Percentiles rank a stretch among this genome's conserved stretches.
Evolutionary conservation across 92 coral and sea anemone genomes (phyloP).

Genomic region (Paragorgia papillata): DNA sequence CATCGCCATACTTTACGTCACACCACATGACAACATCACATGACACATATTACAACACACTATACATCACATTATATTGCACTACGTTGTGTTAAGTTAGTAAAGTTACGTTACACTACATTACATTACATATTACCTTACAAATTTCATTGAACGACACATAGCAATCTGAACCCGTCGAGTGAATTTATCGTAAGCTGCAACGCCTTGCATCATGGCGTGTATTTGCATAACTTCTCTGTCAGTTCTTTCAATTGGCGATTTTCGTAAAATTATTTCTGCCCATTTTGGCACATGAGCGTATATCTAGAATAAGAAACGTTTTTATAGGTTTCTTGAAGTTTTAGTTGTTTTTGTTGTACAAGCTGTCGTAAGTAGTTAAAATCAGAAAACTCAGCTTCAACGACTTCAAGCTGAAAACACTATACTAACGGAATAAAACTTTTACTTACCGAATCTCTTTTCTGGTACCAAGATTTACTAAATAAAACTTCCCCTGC

Average conservation of each 20-base stretch:
- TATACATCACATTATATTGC: no score
- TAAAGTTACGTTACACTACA: no score
- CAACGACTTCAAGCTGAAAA: no score
- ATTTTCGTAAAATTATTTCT: slow-evolving; percentile 67
- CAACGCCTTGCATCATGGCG: slow-evolving; percentile 75
- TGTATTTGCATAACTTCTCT: slow-evolving; percentile 81
- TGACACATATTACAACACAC: no score
- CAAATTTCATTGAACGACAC: slow-evolving; percentile 90
- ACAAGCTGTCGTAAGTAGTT: no score
- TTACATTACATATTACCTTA: slow-evolving; percentile 58
- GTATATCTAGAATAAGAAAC: slow-evolving; percentile 70
- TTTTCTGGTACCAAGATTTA: slow-evolving; percentile 76
- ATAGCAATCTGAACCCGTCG: slow-evolving; percentile 94
- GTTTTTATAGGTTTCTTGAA: background rate
- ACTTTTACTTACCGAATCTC: slow-evolving; percentile 71
- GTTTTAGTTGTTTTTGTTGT: no score
- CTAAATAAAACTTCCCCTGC: slow-evolving; percentile 88
- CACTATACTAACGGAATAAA: no score
- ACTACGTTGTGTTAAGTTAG: no score
- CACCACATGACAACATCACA: no score
- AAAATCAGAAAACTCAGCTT: no score
- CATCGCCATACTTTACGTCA: no score
- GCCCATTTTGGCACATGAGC: slow-evolving; percentile 97
- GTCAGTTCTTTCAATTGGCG: slow-evolving; percentile 84
- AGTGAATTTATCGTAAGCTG: slow-evolving; percentile 87